These are phyloP conservation scores for Desmodus rotundus DNA, from an alignment of 2,113 vertebrate species.

Conservation along the genomic window DNA sequence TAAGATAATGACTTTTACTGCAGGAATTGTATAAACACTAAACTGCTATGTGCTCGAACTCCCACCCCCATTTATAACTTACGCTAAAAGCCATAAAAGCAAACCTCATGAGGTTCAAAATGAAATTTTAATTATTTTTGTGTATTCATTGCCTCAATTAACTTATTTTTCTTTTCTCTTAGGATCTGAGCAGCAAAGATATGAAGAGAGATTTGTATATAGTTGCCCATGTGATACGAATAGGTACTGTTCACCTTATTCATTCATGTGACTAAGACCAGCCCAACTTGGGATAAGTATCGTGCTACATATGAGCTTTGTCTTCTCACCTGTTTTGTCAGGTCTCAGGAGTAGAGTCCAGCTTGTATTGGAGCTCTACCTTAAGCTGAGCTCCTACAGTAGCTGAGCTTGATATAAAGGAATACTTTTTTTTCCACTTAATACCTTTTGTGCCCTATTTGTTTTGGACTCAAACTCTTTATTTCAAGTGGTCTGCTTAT, in stretches of 20 bases:
- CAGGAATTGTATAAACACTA: background rate
- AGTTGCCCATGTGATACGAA: conserved; percentile 94
- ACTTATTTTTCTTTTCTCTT: conserved; percentile 45
- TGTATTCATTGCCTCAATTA: conserved; percentile 18
- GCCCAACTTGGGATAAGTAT: background rate
- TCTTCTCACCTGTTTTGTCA: background rate
- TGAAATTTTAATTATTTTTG: conserved; percentile 15
- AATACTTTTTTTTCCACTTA: background rate
- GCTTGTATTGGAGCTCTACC: background rate
- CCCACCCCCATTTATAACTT: background rate
- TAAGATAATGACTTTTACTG: background rate
- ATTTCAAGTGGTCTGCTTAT: background rate
- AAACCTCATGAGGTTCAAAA: background rate
- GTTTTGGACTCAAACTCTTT: background rate
- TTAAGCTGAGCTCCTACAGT: background rate
- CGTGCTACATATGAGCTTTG: background rate
- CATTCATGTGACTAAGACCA: conserved; percentile 4
- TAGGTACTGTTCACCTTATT: conserved; percentile 83
- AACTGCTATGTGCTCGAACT: background rate
- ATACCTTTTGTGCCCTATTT: conserved; percentile 2
- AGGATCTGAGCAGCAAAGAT: conserved; percentile 98
- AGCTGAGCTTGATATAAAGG: conserved; percentile 16
- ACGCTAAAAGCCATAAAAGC: background rate
- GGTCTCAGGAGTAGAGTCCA: background rate
- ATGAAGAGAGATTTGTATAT: conserved; percentile 97